Evolutionary conservation across 2,797 vertebrate species (phyloP), one percentile per base, ranked within the genome.

Genomic region (Botia kubotai): DNA sequence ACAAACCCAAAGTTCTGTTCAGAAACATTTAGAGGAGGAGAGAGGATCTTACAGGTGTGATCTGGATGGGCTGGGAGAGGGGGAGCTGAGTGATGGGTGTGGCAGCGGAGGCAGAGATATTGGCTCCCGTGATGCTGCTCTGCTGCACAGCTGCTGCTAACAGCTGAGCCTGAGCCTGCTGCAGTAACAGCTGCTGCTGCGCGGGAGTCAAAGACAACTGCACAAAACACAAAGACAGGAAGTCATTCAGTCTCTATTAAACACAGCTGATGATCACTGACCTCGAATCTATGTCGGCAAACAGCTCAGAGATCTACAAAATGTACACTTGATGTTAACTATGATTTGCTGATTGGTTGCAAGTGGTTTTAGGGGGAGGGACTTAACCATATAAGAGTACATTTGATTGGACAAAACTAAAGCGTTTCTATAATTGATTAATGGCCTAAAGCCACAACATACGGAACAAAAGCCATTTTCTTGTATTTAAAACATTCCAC

Each of bases 121-220:
- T 97, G 89, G 98, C 97, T 84, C 97, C 97, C 2, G 96, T 97
- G 86, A 96, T 96, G 88, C 94, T 94, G 93, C 95, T 98, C 95
- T 99, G 97, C 91, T 96, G 96, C 87, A 99, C 96, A 65, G 98
- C 98, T 43, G 96, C 96, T 5, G 97, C 98, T 92, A 99, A 95
- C 87, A 99, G 93, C 94, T 98, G 98, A 52, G 96, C 96, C 91
- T 99, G 98, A 55, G 98, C 98, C 94, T 99, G 98, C 91, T 99
- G 98, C 84, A 99, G 89, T 81, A 99, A 91, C 89, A 99, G 83
- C 94, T 99, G 97, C 91, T 99, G 98, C 92, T 98, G 98, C 36
- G 96, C 96, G 70, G 98, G 97, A 88, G 95, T 98, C 95, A 99
- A 91, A 72, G 97, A 96, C 88, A 99, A 94, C 98, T 99, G 79